Evolutionary conservation across 2,113 vertebrate species (phyloP).

Genomic region (Ondatra zibethicus): DNA sequence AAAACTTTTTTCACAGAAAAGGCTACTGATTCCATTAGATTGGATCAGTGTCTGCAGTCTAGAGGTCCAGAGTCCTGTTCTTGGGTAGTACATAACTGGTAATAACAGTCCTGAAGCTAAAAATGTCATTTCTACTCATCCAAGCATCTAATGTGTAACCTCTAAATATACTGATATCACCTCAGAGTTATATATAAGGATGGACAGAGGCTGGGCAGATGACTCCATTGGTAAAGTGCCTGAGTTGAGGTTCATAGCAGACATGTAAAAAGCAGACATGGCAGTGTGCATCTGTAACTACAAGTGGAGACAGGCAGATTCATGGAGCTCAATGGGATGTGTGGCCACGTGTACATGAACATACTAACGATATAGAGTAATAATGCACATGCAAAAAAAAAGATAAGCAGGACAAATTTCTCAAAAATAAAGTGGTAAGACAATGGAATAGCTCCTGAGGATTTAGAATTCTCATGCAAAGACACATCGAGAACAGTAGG

Average conservation of each 20-base stretch:
- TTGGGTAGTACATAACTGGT: background rate
- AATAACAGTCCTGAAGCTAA: background rate
- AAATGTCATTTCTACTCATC: background rate
- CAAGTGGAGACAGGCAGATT: background rate
- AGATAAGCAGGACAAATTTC: background rate
- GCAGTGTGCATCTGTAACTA: background rate
- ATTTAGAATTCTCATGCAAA: background rate
- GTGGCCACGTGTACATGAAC: background rate
- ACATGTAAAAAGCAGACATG: background rate
- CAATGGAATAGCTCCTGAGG: background rate
- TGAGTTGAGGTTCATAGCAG: background rate
- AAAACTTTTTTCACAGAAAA: constrained; percentile 36
- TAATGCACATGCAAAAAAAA: background rate
- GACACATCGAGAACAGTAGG: background rate
- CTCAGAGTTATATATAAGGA: background rate
- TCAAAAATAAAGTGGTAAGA: background rate
- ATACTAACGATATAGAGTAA: background rate
- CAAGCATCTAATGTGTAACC: background rate
- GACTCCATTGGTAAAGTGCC: background rate
- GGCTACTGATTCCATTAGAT: background rate
- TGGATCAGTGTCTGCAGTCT: background rate
- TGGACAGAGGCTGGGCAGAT: background rate
- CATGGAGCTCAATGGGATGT: background rate
- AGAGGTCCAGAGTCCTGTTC: background rate
- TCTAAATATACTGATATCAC: background rate